Evolutionary conservation across 2,888 invertebrate species (phyloP), one percentile per base, ranked within the genome.

Genomic region (Xestia ashworthii): DNA sequence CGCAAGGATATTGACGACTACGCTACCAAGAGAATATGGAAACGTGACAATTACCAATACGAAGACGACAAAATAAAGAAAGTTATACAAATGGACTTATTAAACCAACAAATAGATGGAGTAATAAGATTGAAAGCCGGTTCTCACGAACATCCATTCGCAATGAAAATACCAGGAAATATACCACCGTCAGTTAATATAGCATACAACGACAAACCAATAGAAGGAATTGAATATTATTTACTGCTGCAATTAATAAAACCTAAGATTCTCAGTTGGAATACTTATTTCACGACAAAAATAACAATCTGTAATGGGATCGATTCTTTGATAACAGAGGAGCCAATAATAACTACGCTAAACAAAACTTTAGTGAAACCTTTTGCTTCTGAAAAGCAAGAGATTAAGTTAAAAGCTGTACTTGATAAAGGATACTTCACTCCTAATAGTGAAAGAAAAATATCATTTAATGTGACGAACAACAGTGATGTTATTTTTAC

Each of bases 21-120:
- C 16, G 22, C 3, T 19, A 46, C 66, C 86, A n/a, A 87, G 81
- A 82, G 87, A 85, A 74, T 65, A 78, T 53, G 88, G 88, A 22
- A 11, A 55, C 38, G 74, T 16, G 38, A 68, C 14, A 44, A 53
- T 65, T 5, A 16, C 5, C 25, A 9, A n/a, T 68, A 53, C 25
- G 62, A 77, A 50, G 76, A 46, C 9, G 11, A 16, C 4, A 25
- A 58, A 48, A 66, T 22, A 14, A 58, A 44, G 0, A n/a, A 48
- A 25, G 11, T 73, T 14, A 38, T 32, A 19, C 76, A 80, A 32
- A 41, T 73, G 48, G n/a, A 80, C 16, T 64, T 73, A 8, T 1
- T 67, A 6, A 58, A 64, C 12, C 60, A 62, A 55, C 41, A 67
- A 32, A 8, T n/a, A 1, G 41, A 60, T 4, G 38, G 53, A 62